phyloP scores from a whole-genome alignment of 2,888 invertebrate species.

The Strigamia transsilvanica region DNA sequence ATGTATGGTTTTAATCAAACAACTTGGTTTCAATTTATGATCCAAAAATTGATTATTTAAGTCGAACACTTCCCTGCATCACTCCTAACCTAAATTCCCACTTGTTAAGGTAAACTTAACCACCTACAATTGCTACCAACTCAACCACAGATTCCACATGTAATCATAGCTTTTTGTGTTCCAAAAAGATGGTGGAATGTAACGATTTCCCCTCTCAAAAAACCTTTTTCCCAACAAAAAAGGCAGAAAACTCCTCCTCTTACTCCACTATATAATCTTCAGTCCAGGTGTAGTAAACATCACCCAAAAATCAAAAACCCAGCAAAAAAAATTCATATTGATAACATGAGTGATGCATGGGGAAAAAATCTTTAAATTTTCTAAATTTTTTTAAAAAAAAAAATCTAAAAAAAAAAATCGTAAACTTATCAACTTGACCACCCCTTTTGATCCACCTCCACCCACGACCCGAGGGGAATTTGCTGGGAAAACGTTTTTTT shows the following conservation, averaged over 20 bases:
- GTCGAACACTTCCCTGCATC: background rate
- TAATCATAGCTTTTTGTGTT: conserved; percentile 12
- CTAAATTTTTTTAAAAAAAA: background rate
- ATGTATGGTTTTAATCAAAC: no score
- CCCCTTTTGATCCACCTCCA: conserved; percentile 22
- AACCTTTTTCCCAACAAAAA: conserved; percentile 5
- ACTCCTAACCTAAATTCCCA: conserved; percentile 1
- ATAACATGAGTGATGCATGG: conserved; percentile 2
- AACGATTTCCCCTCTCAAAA: conserved; percentile 26
- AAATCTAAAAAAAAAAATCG: background rate
- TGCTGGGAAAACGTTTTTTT: background rate
- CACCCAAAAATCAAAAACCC: background rate
- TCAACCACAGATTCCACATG: conserved; percentile 4
- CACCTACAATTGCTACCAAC: background rate
- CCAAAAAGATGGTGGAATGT: background rate
- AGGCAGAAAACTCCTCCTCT: background rate
- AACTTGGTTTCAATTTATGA: no score
- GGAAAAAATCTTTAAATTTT: background rate
- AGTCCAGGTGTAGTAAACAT: conserved; percentile 6
- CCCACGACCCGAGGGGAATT: conserved; percentile 28
- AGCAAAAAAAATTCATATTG: background rate
- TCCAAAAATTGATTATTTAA: background rate
- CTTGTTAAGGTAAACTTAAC: conserved; percentile 9
- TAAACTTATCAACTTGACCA: conserved; percentile 36
- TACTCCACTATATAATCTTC: background rate